Evolutionary conservation across 2,797 vertebrate genomes (phyloP), one percentile per base, ranked within the genome.

Genomic region (Pitangus sulphuratus): DNA sequence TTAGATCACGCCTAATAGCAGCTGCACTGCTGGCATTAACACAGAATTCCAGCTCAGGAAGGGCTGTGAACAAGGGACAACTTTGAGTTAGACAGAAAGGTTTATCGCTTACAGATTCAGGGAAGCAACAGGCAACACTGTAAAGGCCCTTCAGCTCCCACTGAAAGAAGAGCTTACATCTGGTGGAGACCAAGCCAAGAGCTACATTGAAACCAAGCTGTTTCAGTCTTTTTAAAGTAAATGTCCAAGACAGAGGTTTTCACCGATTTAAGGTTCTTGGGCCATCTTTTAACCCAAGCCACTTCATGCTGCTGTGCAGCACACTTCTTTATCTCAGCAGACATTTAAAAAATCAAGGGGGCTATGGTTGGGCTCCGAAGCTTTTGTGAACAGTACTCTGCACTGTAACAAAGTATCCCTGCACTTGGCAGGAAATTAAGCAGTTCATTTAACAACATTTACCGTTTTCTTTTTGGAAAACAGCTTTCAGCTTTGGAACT

Each of bases 381-480:
- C 33, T 84, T 56, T 28, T 70, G 51, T 25, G 30, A 60, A 9
- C 26, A 68, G 33, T 10, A 26, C 16, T 45, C 54, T 12, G 26
- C 25, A 2, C 51, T 42, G 1, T 24, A 42, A 74, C 12, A 77
- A 37, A 57, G 24, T 14, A 77, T 15, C 44, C n/a, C 21, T 37
- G 40, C 35, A 19, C 47, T n/a, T 16, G 3, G 22, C 39, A 78
- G 48, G 35, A 77, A 93, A 81, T n/a, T 0, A 81, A 35, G 37
- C 15, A 26, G 18, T 30, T 75, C 16, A 25, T 88, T 78, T 75
- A 86, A 70, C 2, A 4, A 44, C 76, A 95, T 92, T 97, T 97
- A 99, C 99, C 99, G 1, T 99, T 99, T 93, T 99, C 99, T 97
- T 98, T 99, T 93, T 99, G 99, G 97, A 99, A 99, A 87, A 99